Base-by-base conservation (phyloP, 2,888 invertebrate species). In the Oscheius sp. region DNA sequence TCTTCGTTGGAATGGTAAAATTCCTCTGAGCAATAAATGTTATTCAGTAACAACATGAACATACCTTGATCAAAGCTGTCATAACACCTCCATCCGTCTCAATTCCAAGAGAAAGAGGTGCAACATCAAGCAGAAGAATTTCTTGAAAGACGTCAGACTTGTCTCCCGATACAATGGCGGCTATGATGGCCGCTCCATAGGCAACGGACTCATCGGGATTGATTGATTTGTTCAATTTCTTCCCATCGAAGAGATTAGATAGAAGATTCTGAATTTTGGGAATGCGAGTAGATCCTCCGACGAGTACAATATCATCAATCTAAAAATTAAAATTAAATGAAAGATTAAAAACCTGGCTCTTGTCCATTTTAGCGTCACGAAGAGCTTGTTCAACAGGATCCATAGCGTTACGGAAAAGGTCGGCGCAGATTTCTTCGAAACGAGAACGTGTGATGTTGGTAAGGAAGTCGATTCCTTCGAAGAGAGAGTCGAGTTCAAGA, bases 261-360 rank as follows among this genome's bases (percentile, higher is more conserved):
- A 98, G 90, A 68, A 97, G 90, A 87, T 95, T 94, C 89, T 97
- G 96, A 94, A 89, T 96, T 95, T 88, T 96, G 94, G 33, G 95
- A 94, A 88, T 96, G 88, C 96, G 92, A 36, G 96, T 97, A 51
- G 96, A 96, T 61, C 95, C 96, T 80, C 96, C 96, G 67, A 89
- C 89, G 67, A 90, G 83, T 64, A 90, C 96, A 92, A 89, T 89
- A 68, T 90, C 89, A n/a, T n/a, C n/a, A n/a, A n/a, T n/a, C n/a
- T n/a, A n/a, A n/a, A n/a, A n/a, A n/a, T n/a, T n/a, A n/a, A n/a
- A n/a, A n/a, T n/a, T n/a, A n/a, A n/a, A n/a, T n/a, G n/a, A n/a
- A n/a, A n/a, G n/a, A n/a, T n/a, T n/a, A 77, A 86, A 93, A 88
- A 97, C 73, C 50, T 82, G 78, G 68, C 75, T 72, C 73, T 84